These are phyloP conservation scores for Acanthopagrus latus DNA, from an alignment of 2,797 vertebrate species.

Conservation along the genomic window DNA sequence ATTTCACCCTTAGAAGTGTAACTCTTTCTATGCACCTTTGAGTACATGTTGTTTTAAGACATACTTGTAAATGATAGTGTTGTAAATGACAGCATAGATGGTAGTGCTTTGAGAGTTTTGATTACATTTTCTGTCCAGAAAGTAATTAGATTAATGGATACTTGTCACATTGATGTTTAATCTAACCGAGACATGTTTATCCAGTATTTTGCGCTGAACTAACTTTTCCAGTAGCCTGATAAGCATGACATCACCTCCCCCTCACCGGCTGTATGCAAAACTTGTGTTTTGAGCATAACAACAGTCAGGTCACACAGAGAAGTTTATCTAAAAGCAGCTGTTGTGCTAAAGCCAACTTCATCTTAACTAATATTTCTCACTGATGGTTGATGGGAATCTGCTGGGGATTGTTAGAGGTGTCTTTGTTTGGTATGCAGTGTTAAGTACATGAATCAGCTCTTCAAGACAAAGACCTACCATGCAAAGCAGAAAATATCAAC, in stretches of 20 bases:
- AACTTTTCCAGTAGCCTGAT: constrained; percentile 35
- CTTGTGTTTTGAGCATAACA: too few relatives aligned
- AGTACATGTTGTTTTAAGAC: background rate
- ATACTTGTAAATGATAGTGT: too few relatives aligned
- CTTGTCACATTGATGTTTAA: constrained; percentile 43
- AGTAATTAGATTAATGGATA: constrained; percentile 26
- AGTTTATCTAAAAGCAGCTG: too few relatives aligned
- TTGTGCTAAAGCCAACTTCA: background rate
- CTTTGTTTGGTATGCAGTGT: background rate
- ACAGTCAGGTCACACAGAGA: too few relatives aligned
- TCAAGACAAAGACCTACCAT: background rate
- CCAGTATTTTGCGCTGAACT: constrained; percentile 27
- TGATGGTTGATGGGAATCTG: background rate
- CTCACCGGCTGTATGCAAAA: background rate
- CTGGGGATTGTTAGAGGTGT: constrained; percentile 5
- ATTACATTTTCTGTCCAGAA: constrained; percentile 32
- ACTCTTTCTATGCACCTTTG: background rate
- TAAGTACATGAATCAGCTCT: background rate
- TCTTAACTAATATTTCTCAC: constrained; percentile 5
- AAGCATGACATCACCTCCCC: constrained; percentile 33
- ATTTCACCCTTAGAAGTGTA: constrained; percentile 16
- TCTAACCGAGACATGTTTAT: constrained; percentile 51
- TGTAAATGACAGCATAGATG: background rate
- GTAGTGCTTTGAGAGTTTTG: constrained; percentile 2
- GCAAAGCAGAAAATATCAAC: constrained; percentile 20